Evolutionary conservation across 2,888 invertebrate species (phyloP), one percentile per base, ranked within the genome.

Genomic region (Cheilosia pagana): DNA sequence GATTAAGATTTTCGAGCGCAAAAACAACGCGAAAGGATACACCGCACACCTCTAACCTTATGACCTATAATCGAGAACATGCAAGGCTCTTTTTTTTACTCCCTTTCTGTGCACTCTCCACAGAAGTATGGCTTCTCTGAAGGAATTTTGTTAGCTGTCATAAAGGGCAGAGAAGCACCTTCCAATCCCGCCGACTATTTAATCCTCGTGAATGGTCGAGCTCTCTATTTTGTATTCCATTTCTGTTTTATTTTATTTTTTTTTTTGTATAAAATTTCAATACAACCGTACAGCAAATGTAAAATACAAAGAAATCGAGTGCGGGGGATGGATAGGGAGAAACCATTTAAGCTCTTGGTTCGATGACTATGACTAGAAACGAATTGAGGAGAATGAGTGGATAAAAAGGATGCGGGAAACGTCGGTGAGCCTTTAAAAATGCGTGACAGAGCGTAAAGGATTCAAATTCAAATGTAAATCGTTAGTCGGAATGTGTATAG

Each of bases 41-140:
- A 23, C 52, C 45, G 57, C 59, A 70, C 83, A 74, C 79, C 85
- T 85, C 53, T 79, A 79, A 67, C 75, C 85, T 67, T 67, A 67
- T 85, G 79, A 85, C 85, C 85, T 85, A 85, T 85, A 81, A 79
- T 81, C 79, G 85, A 21, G 70, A 62, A 45, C 85, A 79, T 75
- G 79, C 76, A 67, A 71, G 39, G 45, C 28, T 41, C 19, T 48
- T 59, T 65, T 21, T 45, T 60, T 53, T 45, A 2, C n/a, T 28
- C 41, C 31, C 6, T 25, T 10, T 43, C 21, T 52, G 14, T 23
- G 41, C 59, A 31, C 25, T 68, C 57, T 59, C 53, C 78, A 70
- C 70, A 79, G n/a, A 71, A 75, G 70, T 76, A 85, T 65, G 85
- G 85, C 85, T 85, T 85, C 85, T 71, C 65, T 67, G 48, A 81